Evolutionary conservation across 1,140 invertebrate species (phyloP), one percentile per base, ranked within the genome.

Genomic region (Oryctes rhinoceros): DNA sequence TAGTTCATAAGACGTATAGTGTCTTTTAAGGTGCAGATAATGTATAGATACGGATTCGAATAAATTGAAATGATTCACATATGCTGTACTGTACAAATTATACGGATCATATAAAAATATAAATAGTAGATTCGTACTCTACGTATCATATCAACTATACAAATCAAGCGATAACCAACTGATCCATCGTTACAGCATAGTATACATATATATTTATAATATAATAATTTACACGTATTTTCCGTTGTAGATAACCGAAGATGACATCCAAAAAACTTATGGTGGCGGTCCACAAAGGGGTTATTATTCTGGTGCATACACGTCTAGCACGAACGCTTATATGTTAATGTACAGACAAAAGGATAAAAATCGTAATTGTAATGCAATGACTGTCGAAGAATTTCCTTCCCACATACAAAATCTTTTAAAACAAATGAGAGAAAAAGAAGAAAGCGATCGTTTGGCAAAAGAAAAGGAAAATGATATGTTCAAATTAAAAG

Each of bases 321-420:
- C 90, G 83, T 95, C 94, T 81, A 96, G 95, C 85, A 96, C 96
- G 59, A 97, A 97, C 89, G 96, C 96, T 0, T 97, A 98, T 84
- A 97, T 98, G 96, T 89, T 98, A 24, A 96, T 97, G 94, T 98
- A 97, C 85, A 88, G 96, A 80, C 94, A 95, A 88, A 93, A 96
- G 75, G 93, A 96, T 88, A 90, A 90, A 78, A 87, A 91, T 71
- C 88, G 91, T 62, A 97, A 96, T 90, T 89, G 89, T 86, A 87
- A 91, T 76, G 92, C 93, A 20, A 93, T 95, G 86, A 89, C 90
- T 81, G 88, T 90, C 13, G 91, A 92, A 48, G 90, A 95, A 67
- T 95, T 97, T 87, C 95, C 95, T 9, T 88, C 90, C 37, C 94
- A 96, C 87, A 92, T 96, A 79, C 92, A 92, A 87, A 88, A 90